Evolutionary conservation across 2,797 vertebrate genomes (phyloP), one percentile per base, ranked within the genome.

Genomic region (Rhyacichthys aspro): DNA sequence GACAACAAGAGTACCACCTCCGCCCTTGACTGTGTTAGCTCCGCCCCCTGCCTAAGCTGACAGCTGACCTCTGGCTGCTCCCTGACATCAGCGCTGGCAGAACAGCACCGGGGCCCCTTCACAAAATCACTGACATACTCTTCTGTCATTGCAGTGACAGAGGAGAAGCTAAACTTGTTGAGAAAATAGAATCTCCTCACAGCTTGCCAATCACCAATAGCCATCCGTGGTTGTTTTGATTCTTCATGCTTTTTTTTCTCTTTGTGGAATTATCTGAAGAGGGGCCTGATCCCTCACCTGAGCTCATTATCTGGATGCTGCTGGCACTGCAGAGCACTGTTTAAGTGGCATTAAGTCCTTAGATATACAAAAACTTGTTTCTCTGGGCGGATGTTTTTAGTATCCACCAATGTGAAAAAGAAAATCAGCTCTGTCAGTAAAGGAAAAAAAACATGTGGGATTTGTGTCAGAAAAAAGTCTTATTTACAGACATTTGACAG

Each of bases 141-240:
- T 64, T 79, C 85, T 89, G 86, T 91, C 89, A 91, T 55, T 76
- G 72, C 48, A 37, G 77, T 82, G 81, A 89, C 82, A 87, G 84
- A 85, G 63, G 72, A 86, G 74, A 83, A 62, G 73, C 70, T 90
- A 84, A 90, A 89, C 74, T 77, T 66, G 76, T 74, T 62, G 80
- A 76, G 81, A 88, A 86, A 89, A 88, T 76, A 88, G 45, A 81
- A 77, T 66, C 66, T 78, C 69, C 64, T 91, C 63, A 46, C 80
- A 70, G 58, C 45, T 59, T 90, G 90, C 81, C 91, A 90, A 81
- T 92, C 87, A 90, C 55, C 55, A 65, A 50, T 33, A 63, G 68
- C 53, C 74, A 60, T 74, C 66, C 69, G 55, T 23, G 59, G 33
- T 60, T 66, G 34, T 50, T 65, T 54, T 42, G 23, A 8, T 42